Evolutionary conservation across 2,797 vertebrate genomes (phyloP).

Genomic region (Danio jaintianensis): DNA sequence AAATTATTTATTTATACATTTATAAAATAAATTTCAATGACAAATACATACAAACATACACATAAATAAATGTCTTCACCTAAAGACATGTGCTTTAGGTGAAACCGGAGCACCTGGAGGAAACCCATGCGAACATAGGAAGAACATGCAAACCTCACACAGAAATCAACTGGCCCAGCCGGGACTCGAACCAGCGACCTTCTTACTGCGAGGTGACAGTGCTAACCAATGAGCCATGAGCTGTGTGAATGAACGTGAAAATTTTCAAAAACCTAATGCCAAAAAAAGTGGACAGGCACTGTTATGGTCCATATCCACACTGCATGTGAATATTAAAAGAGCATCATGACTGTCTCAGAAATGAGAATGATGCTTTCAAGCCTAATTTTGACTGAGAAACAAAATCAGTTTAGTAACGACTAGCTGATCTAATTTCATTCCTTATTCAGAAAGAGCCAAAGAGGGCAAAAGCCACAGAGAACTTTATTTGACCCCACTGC

Average conservation of each 20-base stretch:
- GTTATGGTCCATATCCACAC: not conserved
- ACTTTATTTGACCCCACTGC: not conserved
- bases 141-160: too few species aligned
- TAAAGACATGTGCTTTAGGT: too few species aligned
- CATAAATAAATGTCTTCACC: too few species aligned
- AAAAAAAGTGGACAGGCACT: not conserved
- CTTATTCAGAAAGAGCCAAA: constrained; percentile 71
- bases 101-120: too few species aligned
- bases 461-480: not conserved
- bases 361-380: constrained; percentile 30
- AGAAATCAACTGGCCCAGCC: too few species aligned
- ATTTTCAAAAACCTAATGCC: not conserved
- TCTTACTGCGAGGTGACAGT: too few species aligned
- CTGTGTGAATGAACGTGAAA: not conserved
- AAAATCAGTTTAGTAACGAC: constrained; percentile 73
- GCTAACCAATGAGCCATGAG: too few species aligned
- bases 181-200: too few species aligned
- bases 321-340: constrained; percentile 18
- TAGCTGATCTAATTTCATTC: constrained; percentile 77
- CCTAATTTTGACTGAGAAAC: constrained; percentile 58
- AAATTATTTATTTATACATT: too few species aligned
- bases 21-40: too few species aligned
- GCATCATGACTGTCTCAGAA: constrained; percentile 16
- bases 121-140: too few species aligned
- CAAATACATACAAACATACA: too few species aligned